phyloP scores from a whole-genome alignment of 2,113 vertebrate genomes.

The Onychostruthus taczanowskii region DNA sequence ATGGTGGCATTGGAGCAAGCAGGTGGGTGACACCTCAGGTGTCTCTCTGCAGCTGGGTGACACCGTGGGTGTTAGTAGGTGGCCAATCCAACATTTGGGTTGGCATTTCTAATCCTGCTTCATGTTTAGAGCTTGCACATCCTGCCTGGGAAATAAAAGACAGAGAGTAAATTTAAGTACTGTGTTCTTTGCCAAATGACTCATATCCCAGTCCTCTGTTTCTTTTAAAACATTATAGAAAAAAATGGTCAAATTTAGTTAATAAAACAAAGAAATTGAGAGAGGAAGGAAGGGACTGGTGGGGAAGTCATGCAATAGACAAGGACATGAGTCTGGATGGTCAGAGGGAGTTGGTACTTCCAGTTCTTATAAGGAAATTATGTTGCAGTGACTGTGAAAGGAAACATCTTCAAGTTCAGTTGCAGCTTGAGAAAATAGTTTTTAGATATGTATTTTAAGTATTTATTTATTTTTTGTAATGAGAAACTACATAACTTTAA shows the following conservation, averaged over 20 bases:
- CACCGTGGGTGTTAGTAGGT: neutral
- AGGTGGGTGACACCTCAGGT: conserved; percentile 71
- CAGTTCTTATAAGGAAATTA: neutral
- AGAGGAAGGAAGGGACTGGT: neutral
- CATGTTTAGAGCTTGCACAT: neutral
- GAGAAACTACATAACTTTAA: neutral
- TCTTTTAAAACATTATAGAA: neutral
- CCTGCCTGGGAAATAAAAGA: neutral
- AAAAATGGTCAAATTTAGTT: neutral
- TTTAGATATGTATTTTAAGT: neutral
- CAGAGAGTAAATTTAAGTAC: neutral
- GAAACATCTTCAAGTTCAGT: neutral
- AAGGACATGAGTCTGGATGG: neutral
- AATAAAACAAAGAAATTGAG: neutral
- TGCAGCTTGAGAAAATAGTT: neutral
- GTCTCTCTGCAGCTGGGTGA: conserved; percentile 49
- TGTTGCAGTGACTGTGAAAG: neutral
- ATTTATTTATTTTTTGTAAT: neutral
- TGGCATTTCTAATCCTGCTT: neutral
- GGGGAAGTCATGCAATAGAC: neutral
- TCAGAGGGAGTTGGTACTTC: neutral
- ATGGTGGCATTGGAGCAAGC: conserved; percentile 97
- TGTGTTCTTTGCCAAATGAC: neutral
- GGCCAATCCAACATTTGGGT: neutral
- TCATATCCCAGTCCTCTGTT: neutral